Percentiles rank a stretch among this genome's conserved stretches.
These are phyloP conservation scores for Myiothlypis coronata DNA, from an alignment of 2,797 vertebrate species.

Conservation along the genomic window DNA sequence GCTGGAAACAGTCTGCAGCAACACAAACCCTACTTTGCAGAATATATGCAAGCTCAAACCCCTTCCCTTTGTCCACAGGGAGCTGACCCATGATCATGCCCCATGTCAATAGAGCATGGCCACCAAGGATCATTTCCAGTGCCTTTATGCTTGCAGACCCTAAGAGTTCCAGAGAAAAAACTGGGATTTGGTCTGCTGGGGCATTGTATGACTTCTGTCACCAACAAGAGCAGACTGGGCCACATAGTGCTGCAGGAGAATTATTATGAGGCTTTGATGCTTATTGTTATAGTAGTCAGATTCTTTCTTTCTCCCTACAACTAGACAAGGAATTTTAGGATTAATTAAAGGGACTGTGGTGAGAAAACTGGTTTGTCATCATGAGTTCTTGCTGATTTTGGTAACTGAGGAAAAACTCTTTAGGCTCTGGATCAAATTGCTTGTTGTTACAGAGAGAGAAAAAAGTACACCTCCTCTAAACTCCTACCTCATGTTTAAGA, in stretches of 20 bases:
- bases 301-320: neutral
- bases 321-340: neutral
- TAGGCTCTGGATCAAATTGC: neutral
- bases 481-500: neutral
- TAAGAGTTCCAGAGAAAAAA: neutral
- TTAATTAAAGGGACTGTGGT: neutral
- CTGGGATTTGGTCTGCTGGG: neutral
- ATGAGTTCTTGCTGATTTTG: neutral
- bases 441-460: neutral
- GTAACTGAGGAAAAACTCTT: neutral
- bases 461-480: neutral
- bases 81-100: neutral
- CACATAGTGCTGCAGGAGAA: neutral
- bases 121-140: neutral
- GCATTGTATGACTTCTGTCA: neutral
- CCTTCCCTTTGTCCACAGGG: neutral
- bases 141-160: neutral
- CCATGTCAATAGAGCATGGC: neutral
- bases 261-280: neutral
- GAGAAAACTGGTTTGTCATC: neutral
- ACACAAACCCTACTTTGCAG: neutral
- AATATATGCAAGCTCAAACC: neutral
- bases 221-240: neutral
- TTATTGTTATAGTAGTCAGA: neutral
- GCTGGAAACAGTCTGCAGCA: neutral